These are phyloP conservation scores for Cetonia aurata DNA, from an alignment of 2,888 invertebrate genomes.

Conservation along the genomic window DNA sequence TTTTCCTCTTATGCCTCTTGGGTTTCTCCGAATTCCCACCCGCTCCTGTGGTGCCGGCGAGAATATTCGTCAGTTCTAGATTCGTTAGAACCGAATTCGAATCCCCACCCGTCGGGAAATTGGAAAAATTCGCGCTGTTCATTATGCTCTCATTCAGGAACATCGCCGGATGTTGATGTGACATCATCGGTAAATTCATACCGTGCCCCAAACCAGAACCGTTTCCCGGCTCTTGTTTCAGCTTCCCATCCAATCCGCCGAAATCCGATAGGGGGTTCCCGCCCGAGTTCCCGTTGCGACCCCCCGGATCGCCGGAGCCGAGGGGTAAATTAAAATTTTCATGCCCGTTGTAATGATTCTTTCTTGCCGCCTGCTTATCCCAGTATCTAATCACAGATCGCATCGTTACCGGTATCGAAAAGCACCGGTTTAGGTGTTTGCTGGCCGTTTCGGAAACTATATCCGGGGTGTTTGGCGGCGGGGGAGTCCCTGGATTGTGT, in stretches of 20 bases:
- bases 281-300: slow-evolving; percentile 64
- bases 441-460: slow-evolving; percentile 71
- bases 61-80: slow-evolving; percentile 63
- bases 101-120: slow-evolving; percentile 58
- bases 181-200: slow-evolving; percentile 56
- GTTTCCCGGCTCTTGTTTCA: slow-evolving; percentile 65
- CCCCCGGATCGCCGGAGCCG: slow-evolving; percentile 77
- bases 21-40: slow-evolving; percentile 53
- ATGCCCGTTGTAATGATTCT: slow-evolving; percentile 65
- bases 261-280: slow-evolving; percentile 67
- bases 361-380: slow-evolving; percentile 77
- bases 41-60: slow-evolving; percentile 53
- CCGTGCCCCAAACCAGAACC: slow-evolving; percentile 57
- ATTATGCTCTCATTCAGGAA: slow-evolving; percentile 64
- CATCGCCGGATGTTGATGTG: slow-evolving; percentile 61
- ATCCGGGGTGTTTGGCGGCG: slow-evolving; percentile 62
- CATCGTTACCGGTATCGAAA: slow-evolving; percentile 94
- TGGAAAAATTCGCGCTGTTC: slow-evolving; percentile 63
- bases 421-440: slow-evolving; percentile 85
- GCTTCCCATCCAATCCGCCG: slow-evolving; percentile 62
- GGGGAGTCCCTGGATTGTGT: slow-evolving; percentile 71
- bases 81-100: slow-evolving; percentile 57
- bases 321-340: slow-evolving; percentile 77
- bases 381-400: slow-evolving; percentile 88
- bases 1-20: slow-evolving; percentile 71